phyloP scores from a whole-genome alignment of 2,113 vertebrate species.

The Lamprologus callipterus region DNA sequence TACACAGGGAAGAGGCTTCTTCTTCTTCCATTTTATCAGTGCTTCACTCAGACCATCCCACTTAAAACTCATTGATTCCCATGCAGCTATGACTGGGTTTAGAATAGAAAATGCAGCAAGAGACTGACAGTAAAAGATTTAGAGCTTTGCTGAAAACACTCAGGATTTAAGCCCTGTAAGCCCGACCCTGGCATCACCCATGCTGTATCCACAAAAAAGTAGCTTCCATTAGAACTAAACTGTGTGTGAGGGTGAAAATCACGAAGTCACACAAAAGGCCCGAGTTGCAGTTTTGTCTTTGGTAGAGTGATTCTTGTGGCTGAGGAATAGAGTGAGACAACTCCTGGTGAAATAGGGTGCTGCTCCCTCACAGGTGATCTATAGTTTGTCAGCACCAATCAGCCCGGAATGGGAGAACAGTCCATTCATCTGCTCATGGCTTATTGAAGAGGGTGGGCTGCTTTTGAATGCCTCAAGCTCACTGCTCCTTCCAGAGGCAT shows the following conservation, averaged over 20 bases:
- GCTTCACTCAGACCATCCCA: background rate
- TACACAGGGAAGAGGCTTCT: background rate
- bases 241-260: background rate
- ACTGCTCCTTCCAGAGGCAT: slow-evolving; percentile 50
- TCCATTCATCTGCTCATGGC: slow-evolving; percentile 66
- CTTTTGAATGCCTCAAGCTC: slow-evolving; percentile 59
- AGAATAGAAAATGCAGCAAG: background rate
- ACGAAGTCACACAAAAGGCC: slow-evolving; percentile 17
- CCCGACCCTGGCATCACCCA: background rate
- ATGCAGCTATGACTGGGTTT: background rate
- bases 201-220: background rate
- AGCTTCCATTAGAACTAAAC: background rate
- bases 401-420: slow-evolving; percentile 56
- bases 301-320: slow-evolving; percentile 33
- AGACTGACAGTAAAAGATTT: background rate
- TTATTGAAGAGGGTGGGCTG: slow-evolving; percentile 65
- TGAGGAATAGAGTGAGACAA: slow-evolving; percentile 52
- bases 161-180: background rate
- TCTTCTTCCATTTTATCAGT: background rate
- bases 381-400: slow-evolving; percentile 69
- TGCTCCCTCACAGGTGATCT: slow-evolving; percentile 63
- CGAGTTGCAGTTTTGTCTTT: slow-evolving; percentile 27
- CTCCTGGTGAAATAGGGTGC: slow-evolving; percentile 53
- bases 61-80: slow-evolving; percentile 9
- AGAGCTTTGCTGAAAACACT: background rate